Percentiles rank a stretch among this genome's conserved stretches.
Conservation (phyloP, 2,888 invertebrate species). For the Microctonus hyperodae region DNA sequence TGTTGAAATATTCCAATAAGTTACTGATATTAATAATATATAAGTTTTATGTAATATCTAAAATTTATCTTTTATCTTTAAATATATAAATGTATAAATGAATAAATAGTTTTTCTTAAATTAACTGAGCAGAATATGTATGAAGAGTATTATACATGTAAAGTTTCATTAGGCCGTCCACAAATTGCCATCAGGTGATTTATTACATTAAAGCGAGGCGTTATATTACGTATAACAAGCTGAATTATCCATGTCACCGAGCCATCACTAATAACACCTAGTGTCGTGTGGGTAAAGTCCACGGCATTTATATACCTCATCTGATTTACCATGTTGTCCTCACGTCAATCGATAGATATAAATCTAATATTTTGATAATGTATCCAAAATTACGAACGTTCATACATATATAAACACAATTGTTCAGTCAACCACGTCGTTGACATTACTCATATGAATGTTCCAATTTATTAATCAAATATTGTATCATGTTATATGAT, state of each 20-base stretch:
- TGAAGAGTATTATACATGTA: neutral
- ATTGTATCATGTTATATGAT: neutral
- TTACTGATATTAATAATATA: too few species aligned
- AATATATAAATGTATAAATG: too few species aligned
- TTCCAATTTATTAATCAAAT: neutral
- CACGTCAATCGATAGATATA: conserved; percentile 23
- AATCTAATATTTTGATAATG: conserved; percentile 42
- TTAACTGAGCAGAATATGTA: too few species aligned
- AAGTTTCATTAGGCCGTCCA: neutral
- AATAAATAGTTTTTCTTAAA: too few species aligned
- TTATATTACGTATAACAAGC: conserved; percentile 22
- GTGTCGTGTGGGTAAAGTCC: conserved; percentile 33
- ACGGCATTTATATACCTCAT: conserved; percentile 28
- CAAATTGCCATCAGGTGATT: conserved; percentile 20
- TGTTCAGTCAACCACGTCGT: conserved; percentile 3
- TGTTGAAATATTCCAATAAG: too few species aligned
- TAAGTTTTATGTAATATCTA: neutral
- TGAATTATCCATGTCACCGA: conserved; percentile 38
- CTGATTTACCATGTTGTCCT: conserved; percentile 32
- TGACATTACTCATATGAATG: neutral
- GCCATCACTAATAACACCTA: conserved; percentile 38
- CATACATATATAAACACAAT: conserved; percentile 13
- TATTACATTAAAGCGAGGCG: conserved; percentile 13
- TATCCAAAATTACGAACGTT: conserved; percentile 35
- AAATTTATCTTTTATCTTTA: too few species aligned